Evolutionary conservation across 1,140 invertebrate genomes (phyloP), one percentile per base, ranked within the genome.

Genomic region (Drosophila punjabiensis): DNA sequence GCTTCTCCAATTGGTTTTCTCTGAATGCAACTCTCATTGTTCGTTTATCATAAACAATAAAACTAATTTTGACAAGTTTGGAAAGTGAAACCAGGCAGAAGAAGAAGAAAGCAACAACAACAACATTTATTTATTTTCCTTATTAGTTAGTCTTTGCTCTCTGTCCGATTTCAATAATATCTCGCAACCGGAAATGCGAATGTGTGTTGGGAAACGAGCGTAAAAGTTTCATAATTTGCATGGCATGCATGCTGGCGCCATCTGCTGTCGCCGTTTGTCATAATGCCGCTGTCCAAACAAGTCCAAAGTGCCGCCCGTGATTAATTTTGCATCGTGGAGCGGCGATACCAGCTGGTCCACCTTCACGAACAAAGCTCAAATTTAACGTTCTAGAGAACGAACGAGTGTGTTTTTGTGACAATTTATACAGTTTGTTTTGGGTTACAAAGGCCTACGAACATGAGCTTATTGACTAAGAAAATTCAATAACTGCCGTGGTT

Each of bases 21-120:
- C 43, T 18, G 58, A 74, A 74, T 79, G 75, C 64, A 55, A 60
- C 37, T 67, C 67, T 50, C 60, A 74, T 81, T 84, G 85, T 89
- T 79, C 81, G 78, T 70, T 84, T 88, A 81, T 88, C 78, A 85
- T 89, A 89, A 88, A 85, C 85, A 88, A 89, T 88, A 88, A 88
- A 88, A 89, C 74, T 88, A 89, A 71, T 85, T 83, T 79, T 85
- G 85, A 88, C 85, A 89, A 81, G 73, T 85, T 80, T 79, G 64
- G 71, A 64, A 85, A 81, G 79, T 79, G 74, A 88, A 85, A 89
- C 86, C 78, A 6, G n/a, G 53, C 62, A 37, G 32, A 55, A 33
- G 47, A 60, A 50, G 28, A 20, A n/a, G 43, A 20, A n/a, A 24
- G 3, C 24, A 24, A 24, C 1, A 24, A 24, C 24, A 24, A 24